Base-by-base conservation (phyloP, 1,140 invertebrate genomes). In the Batillaria attramentaria region DNA sequence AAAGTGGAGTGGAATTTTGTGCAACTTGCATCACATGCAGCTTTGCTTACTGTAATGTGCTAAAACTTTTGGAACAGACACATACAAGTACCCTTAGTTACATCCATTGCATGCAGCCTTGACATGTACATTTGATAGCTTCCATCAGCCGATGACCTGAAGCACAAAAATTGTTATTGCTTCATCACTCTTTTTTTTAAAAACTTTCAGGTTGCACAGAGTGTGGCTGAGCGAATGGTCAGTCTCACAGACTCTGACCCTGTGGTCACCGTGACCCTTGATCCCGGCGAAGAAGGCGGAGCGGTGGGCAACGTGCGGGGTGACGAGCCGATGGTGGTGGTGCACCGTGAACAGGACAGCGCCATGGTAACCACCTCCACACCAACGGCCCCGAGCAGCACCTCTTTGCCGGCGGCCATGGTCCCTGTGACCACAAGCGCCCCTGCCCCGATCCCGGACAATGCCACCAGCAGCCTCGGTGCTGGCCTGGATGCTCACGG, bases 211-310 rank as follows among this genome's bases (percentile, higher is more conserved):
- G 95, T 97, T 79, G 96, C 96, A 16, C 95, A 97, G 90, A 95
- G 96, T 60, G 95, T 98, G 85, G 95, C 97, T 6, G 96, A 98
- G 85, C 95, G 93, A 88, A 94, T 97, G 79, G 91, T 97, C 68
- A 95, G 95, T 54, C 94, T 96, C 77, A 95, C 96, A 20, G 87
- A 89, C 94, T 69, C 86, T 35, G 85, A 88, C 94, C 57, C 87
- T 33, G 80, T 86, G 65, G 86, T 89, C 31, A 83, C 84, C 74
- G 86, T 84, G 37, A 88, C 84, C 72, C 87, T 90, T 39, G 86
- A 88, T 57, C 82, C 84, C 54, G 85, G 87, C 20, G 89, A 90
- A 16, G 87, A 89, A 42, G 74, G 54, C 20, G 77, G 57, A 16
- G 81, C 60, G 28, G 68, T 69, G 6, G 43, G 41, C 28, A 33